Conservation (phyloP, 2,888 invertebrate genomes). For the Pogonocherus hispidulus region DNA sequence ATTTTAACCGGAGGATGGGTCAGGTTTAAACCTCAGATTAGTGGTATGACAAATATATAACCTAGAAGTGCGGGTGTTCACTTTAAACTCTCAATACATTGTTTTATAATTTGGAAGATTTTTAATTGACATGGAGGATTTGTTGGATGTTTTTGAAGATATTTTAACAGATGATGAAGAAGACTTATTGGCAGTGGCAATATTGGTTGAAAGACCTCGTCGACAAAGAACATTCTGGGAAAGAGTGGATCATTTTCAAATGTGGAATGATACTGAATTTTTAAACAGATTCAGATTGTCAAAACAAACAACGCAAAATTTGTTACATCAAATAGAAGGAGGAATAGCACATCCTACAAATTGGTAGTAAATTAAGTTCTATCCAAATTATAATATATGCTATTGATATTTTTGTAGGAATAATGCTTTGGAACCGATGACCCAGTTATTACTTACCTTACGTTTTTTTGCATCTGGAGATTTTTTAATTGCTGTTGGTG, state of each 20-base stretch:
- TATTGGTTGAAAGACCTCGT: not conserved
- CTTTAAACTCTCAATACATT: too few relatives aligned
- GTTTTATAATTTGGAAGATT: too few relatives aligned
- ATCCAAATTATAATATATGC: not conserved
- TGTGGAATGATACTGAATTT: constrained; percentile 19
- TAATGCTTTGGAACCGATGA: not conserved
- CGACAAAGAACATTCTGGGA: not conserved
- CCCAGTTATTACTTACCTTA: not conserved
- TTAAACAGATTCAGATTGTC: constrained; percentile 5
- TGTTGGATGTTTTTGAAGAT: not conserved
- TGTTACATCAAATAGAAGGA: constrained; percentile 11
- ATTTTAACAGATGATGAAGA: not conserved
- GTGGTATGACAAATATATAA: too few relatives aligned
- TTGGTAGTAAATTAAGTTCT: not conserved
- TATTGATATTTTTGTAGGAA: not conserved
- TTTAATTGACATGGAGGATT: not conserved
- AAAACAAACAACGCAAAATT: not conserved
- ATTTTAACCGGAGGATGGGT: too few relatives aligned
- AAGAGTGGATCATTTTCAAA: not conserved
- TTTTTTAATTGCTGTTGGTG: not conserved
- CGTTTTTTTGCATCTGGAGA: not conserved
- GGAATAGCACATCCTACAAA: constrained; percentile 5
- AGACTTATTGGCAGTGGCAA: not conserved
- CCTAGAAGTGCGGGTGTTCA: too few relatives aligned
- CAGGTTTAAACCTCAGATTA: too few relatives aligned